Conservation (phyloP, 1,140 invertebrate genomes). For the Zaprionus tsacasi region DNA sequence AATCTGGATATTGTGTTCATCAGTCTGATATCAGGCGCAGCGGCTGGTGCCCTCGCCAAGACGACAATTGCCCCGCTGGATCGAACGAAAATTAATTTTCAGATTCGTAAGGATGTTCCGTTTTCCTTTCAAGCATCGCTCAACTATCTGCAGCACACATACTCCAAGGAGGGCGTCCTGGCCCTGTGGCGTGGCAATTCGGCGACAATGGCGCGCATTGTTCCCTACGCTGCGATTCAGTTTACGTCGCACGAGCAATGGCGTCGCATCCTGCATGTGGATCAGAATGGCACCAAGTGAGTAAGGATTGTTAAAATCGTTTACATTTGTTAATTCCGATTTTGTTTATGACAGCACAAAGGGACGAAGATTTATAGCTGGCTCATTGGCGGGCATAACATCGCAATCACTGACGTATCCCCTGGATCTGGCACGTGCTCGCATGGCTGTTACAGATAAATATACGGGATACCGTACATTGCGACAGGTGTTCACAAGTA, state of each 20-base stretch:
- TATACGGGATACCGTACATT: slow-evolving; percentile 86
- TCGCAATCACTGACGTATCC: slow-evolving; percentile 98
- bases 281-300: slow-evolving; percentile 86
- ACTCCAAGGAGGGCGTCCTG: slow-evolving; percentile 90
- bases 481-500: slow-evolving; percentile 92
- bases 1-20: slow-evolving; percentile 86
- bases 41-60: slow-evolving; percentile 97
- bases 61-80: slow-evolving; percentile 98
- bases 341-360: slow-evolving; percentile 59
- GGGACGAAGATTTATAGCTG: slow-evolving; percentile 91
- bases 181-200: slow-evolving; percentile 98
- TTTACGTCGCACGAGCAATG: slow-evolving; percentile 99
- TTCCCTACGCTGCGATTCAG: slow-evolving; percentile 98
- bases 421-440: slow-evolving; percentile 97
- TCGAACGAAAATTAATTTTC: slow-evolving; percentile 99
- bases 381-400: slow-evolving; percentile 96
- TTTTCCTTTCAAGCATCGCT: slow-evolving; percentile 93
- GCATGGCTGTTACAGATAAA: slow-evolving; percentile 97
- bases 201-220: slow-evolving; percentile 97
- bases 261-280: slow-evolving; percentile 91
- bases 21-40: slow-evolving; percentile 91
- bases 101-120: slow-evolving; percentile 89
- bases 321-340: no score
- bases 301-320: slow-evolving; percentile 44
- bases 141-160: slow-evolving; percentile 90